Base-by-base conservation (phyloP, 1,140 invertebrate species). In the Trichogramma pretiosum region DNA sequence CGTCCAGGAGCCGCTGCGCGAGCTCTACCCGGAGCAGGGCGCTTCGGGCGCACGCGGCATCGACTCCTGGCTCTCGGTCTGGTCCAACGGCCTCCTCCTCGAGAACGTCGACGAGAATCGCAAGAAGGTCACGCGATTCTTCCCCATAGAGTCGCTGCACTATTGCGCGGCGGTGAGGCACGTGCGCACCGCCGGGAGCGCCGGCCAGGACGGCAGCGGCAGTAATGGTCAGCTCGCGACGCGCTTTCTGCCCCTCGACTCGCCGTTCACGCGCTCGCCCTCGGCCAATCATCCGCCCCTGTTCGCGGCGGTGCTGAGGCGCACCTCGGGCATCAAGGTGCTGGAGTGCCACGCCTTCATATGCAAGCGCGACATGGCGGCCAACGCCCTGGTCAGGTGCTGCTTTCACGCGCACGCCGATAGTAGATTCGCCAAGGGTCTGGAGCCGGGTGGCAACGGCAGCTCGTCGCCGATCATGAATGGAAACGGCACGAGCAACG, bases 291-390 rank as follows among this genome's bases (percentile, higher is more conserved):
- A 94, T 67, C 96, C 96, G 30, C 95, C 96, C 8, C 79, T 99
- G 33, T 99, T 99, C 72, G 93, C 95, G 23, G 93, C 93, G 46
- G 97, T 99, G 37, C 74, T 98, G 33, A 78, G 95, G 23, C 78
- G 95, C 32, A 97, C 93, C 3, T 89, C 89, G 8, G 95, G 96
- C n/a, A 95, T 98, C 54, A 98, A 98, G 74, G 93, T 99, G 13
- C 77, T 99, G 10, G 96, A 99, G 74, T 99, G 96, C 76, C 95
- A 99, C 73, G 93, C 93, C 21, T 99, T 99, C 69, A 93, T 99
- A 57, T 98, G 94, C 71, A 94, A 93, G 60, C 80, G 90, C 35
- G 92, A 94, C 70, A 89, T 91, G 65, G 91, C 92, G 5, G 91
- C 91, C 26, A 95, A 95, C 64, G 92, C 92, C 46, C 75, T 94